Base-by-base conservation (phyloP, 2,888 invertebrate species). In the Platerodrilus igneus region DNA sequence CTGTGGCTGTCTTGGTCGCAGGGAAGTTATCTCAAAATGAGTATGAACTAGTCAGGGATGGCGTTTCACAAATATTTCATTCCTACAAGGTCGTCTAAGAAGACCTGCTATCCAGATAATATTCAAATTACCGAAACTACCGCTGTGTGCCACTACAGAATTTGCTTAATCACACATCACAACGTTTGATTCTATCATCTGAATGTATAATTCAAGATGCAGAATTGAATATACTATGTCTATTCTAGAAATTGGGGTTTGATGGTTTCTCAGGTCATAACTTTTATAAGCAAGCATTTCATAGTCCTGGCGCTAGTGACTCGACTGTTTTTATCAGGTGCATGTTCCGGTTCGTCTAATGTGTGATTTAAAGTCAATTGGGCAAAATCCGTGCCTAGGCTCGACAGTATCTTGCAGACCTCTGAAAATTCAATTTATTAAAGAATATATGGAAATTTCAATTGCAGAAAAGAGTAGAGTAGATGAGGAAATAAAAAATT, bases 301-400 rank as follows among this genome's bases (percentile, higher is more conserved):
- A 47, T 52, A 51, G 43, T 17, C 7, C 17, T 23, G 50, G 45
- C 19, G 53, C 46, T 21, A 46, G 40, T 39, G 53, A 57, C 50
- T 42, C 53, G 8, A 41, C 46, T 46, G 50, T 57, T 22, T 58
- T 57, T 39, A 47, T 55, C 22, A 56, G 52, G 10, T 53, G 48
- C 23, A 19, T 57, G n/a, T n/a, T n/a, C n/a, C n/a, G n/a, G n/a
- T n/a, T n/a, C n/a, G n/a, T n/a, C n/a, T n/a, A n/a, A n/a, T n/a
- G n/a, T n/a, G n/a, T n/a, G n/a, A n/a, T n/a, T n/a, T n/a, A n/a
- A n/a, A n/a, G n/a, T n/a, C n/a, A n/a, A n/a, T n/a, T n/a, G n/a
- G n/a, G n/a, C n/a, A n/a, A n/a, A n/a, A n/a, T n/a, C n/a, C n/a
- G n/a, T n/a, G n/a, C n/a, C n/a, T n/a, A n/a, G n/a, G n/a, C n/a